Conservation (phyloP, 2,113 vertebrate species). For the Sorex araneus region DNA sequence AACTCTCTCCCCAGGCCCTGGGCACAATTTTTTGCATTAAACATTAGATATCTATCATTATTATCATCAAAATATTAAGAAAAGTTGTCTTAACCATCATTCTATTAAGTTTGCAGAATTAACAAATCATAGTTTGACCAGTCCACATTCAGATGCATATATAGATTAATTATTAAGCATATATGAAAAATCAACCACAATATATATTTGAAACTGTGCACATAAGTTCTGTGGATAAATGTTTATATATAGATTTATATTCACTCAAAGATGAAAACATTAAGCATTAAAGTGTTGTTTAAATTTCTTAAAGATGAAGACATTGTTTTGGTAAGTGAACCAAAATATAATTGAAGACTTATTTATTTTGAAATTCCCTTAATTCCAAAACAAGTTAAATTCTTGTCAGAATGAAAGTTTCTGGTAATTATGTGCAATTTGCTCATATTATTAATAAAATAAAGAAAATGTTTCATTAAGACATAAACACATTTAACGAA, state of each 20-base stretch:
- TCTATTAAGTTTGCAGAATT: not conserved
- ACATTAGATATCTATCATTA: not conserved
- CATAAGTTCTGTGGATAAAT: not conserved
- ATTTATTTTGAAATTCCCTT: not conserved
- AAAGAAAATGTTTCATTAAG: not conserved
- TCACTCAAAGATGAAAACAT: not conserved
- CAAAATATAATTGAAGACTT: conserved; percentile 18
- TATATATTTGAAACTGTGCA: not conserved
- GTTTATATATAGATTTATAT: not conserved
- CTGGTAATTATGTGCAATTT: not conserved
- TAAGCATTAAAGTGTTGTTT: not conserved
- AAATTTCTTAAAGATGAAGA: not conserved
- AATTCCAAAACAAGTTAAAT: not conserved
- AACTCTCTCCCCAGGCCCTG: too few relatives aligned
- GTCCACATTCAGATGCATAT: not conserved
- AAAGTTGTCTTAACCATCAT: not conserved
- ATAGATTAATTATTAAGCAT: not conserved
- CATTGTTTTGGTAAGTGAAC: not conserved
- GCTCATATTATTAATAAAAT: not conserved
- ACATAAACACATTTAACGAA: not conserved
- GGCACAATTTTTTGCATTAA: not conserved
- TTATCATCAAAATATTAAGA: not conserved
- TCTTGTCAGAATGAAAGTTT: not conserved
- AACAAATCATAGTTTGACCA: not conserved
- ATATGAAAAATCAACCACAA: not conserved